Base-by-base conservation (phyloP, 2,113 vertebrate genomes). In the Malurus elegans region DNA sequence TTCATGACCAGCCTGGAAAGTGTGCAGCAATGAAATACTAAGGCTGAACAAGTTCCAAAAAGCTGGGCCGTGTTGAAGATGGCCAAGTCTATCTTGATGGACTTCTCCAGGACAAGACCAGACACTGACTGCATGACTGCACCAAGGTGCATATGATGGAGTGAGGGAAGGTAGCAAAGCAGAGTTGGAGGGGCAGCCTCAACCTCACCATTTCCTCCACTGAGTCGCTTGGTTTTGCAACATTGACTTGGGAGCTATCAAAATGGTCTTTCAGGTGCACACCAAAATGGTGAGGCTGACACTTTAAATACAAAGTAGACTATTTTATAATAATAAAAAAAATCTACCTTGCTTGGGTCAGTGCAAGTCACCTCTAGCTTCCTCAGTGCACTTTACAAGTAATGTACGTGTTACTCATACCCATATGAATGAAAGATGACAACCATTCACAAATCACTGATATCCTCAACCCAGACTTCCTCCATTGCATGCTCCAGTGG, bases 141-240 rank as follows among this genome's bases (percentile, higher is more conserved):
- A 21, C 31, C 48, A n/a, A 1, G 2, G 19, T 4, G 44, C 47
- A n/a, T 18, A 2, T 13, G 21, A 5, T 20, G 47, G 48, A 67
- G n/a, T 19, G 16, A 81, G 45, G 18, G 12, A 50, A 60, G 18
- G 64, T 8, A 60, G 32, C 40, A 71, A 56, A 48, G 23, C 0
- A 0, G 42, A 45, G 15, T 3, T 57, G 51, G 14, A 61, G 15
- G 4, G n/a, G 13, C n/a, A 84, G 32, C 47, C n/a, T 82, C 0
- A 0, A 28, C 48, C 36, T 76, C 53, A 57, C 9, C 5, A 9
- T 66, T 66, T 56, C 26, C 21, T 50, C 21, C 24, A 32, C 23
- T 3, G 21, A 47, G 2, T 71, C 4, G 0, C 34, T 66, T 72
- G 38, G 11, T 58, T 96, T 69, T 71, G 57, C 14, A 44, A 1